phyloP scores from a whole-genome alignment of 2,888 invertebrate species.

The Parnassius apollo region DNA sequence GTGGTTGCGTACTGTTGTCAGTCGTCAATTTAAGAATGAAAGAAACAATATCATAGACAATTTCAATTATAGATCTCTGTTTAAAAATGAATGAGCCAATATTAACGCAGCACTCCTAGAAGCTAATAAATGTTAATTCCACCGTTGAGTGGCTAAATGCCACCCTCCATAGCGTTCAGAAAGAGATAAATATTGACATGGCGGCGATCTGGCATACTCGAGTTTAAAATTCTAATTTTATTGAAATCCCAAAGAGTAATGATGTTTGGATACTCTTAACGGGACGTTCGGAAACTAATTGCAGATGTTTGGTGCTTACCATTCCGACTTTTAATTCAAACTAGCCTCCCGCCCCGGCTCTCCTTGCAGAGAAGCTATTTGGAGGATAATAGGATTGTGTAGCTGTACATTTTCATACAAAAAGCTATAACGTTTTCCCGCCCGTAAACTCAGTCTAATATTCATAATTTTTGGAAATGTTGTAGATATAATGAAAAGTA shows the following conservation, averaged over 20 bases:
- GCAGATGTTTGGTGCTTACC: neutral
- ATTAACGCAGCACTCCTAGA: conserved; percentile 69
- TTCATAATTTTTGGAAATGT: no score
- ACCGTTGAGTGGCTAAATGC: conserved; percentile 55
- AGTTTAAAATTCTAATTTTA: conserved; percentile 69
- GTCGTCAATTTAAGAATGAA: neutral
- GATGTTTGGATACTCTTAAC: conserved; percentile 32
- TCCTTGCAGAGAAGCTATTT: no score
- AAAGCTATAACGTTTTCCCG: no score
- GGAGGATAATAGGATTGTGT: no score
- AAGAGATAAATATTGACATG: conserved; percentile 65
- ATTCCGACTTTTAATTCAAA: no score
- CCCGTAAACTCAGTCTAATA: no score
- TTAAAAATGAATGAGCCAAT: conserved; percentile 63
- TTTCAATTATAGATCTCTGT: conserved; percentile 58
- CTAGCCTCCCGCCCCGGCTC: no score
- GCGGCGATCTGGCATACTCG: conserved; percentile 53
- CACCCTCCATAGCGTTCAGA: conserved; percentile 36
- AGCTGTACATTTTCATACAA: no score
- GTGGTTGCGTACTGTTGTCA: no score
- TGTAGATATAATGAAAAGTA: no score
- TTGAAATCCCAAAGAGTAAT: conserved; percentile 46
- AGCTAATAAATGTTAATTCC: conserved; percentile 74
- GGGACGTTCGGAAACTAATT: conserved; percentile 19
- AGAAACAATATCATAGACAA: conserved; percentile 29